phyloP scores from a whole-genome alignment of 2,113 vertebrate species.

The Naja naja region DNA sequence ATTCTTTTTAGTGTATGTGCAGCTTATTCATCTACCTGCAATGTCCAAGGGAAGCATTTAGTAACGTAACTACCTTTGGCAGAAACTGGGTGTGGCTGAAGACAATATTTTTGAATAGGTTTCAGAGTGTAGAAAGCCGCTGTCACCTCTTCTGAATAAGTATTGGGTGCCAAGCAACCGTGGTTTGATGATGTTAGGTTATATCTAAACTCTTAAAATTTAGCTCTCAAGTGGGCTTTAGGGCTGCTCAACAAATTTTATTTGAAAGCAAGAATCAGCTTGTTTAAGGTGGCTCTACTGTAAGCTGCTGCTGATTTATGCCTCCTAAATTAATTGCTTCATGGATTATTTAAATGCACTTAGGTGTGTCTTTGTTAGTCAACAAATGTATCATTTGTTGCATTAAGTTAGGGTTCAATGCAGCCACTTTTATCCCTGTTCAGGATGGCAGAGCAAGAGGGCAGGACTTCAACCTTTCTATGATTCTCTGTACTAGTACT shows the following conservation, averaged over 20 bases:
- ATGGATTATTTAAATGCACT: not conserved
- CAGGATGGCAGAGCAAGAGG: not conserved
- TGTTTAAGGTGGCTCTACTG: not conserved
- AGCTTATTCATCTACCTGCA: not conserved
- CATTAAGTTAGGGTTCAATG: not conserved
- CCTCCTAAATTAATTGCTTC: not conserved
- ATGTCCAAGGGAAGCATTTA: not conserved
- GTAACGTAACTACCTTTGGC: not conserved
- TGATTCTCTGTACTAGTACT: not conserved
- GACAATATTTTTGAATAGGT: not conserved
- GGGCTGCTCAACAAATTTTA: not conserved
- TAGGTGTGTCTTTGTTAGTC: not conserved
- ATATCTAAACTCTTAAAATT: not conserved
- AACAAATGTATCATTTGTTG: not conserved
- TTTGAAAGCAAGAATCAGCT: not conserved
- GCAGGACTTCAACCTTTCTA: not conserved
- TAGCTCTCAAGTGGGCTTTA: not conserved
- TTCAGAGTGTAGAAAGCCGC: not conserved
- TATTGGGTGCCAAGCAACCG: not conserved
- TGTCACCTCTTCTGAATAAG: not conserved
- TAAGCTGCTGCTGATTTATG: not conserved
- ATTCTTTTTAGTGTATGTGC: not conserved
- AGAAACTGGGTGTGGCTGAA: not conserved
- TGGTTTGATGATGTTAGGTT: not conserved
- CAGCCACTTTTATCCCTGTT: not conserved